Evolutionary conservation across 2,888 invertebrate species (phyloP), one percentile per base, ranked within the genome.

Genomic region (Ectemnius continuus): DNA sequence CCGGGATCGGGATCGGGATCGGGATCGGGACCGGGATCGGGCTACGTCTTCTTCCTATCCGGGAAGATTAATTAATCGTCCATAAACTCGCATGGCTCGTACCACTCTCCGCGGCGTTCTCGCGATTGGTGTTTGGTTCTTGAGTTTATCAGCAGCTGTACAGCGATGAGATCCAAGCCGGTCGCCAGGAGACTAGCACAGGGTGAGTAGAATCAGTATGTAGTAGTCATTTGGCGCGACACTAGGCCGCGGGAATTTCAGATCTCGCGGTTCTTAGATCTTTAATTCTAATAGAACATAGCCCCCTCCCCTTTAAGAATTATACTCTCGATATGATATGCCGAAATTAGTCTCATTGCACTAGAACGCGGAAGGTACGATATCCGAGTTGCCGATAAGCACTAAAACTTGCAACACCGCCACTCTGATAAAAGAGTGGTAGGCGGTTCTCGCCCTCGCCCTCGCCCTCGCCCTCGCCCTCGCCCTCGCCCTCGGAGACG

Each of bases 91-190:
- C 88, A 90, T 91, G 90, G 90, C 88, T 89, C 86, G 85, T 84
- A 81, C 85, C 75, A 87, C 84, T 81, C 81, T 64, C 79, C 86
- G 78, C 72, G 76, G 76, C 81, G 81, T 85, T 83, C 67, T 84
- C 79, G 64, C 73, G 48, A 68, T 81, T 80, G 88, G 90, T 90
- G 90, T 85, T 89, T 88, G 86, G 84, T 83, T 88, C 86, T 86
- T 80, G 81, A 85, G 75, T 83, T 85, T 75, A 68, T 75, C 79
- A 82, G 56, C 78, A 77, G 52, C 16, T 78, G 81, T 84, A 79
- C 88, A 91, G 91, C 93, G 92, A 95, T 95, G 95, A 93, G 95
- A 92, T 94, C 94, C 84, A 95, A 95, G 91, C 94, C 94, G 88
- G 94, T 95, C 85, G 94, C 95, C 86, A 93, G 94, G 91, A 93